A percentile compares a stretch with the other conserved stretches of the same genome.
These are phyloP conservation scores for Microplitis manilae DNA, from an alignment of 2,888 invertebrate genomes.

Conservation along the genomic window DNA sequence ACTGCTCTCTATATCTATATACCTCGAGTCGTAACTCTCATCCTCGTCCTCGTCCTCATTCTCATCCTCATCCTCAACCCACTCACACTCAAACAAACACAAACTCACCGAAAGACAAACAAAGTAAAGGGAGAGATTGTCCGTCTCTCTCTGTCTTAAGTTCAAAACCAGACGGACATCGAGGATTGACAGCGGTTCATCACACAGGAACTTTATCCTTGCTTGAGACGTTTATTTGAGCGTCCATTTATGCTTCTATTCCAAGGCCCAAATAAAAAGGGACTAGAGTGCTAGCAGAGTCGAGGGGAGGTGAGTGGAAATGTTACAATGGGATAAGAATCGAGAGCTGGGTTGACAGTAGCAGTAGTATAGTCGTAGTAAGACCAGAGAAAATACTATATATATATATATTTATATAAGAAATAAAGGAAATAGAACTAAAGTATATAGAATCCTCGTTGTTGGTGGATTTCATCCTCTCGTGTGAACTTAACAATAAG, in stretches of 20 bases:
- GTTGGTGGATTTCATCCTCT: conserved; percentile 33
- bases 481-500: conserved; percentile 48
- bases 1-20: no score
- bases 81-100: no score
- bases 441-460: not conserved
- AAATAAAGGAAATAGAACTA: not conserved
- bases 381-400: conserved; percentile 40
- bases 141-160: not conserved
- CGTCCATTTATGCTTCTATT: not conserved
- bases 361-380: conserved; percentile 22
- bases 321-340: conserved; percentile 24
- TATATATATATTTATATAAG: not conserved
- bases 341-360: conserved; percentile 27
- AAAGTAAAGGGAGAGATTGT: no score
- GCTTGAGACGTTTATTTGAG: conserved; percentile 22
- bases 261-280: conserved; percentile 15
- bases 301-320: not conserved
- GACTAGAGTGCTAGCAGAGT: not conserved
- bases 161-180: not conserved
- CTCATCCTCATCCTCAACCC: no score
- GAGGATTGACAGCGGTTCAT: conserved; percentile 2
- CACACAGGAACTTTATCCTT: conserved; percentile 23
- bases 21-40: no score
- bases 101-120: no score
- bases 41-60: no score